phyloP scores from a whole-genome alignment of 2,113 vertebrate genomes.

The Pseudorasbora parva region DNA sequence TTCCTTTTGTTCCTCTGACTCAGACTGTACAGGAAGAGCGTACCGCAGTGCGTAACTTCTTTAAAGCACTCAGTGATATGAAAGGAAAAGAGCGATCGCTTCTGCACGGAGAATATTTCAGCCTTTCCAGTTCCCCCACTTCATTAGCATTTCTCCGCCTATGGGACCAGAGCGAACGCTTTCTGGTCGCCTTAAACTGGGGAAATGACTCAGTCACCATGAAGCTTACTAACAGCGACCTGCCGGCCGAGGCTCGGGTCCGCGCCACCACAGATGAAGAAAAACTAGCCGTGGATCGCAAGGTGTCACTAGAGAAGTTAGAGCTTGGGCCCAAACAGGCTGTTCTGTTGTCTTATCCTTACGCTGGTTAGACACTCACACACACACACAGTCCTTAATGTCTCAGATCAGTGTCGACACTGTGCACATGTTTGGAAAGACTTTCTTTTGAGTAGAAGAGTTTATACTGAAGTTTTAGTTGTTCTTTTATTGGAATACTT shows the following conservation, averaged over 20 bases:
- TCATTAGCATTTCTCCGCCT: conserved; percentile 77
- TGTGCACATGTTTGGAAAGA: conserved; percentile 4
- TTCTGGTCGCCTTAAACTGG: conserved; percentile 82
- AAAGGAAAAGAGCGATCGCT: conserved; percentile 85
- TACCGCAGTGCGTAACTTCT: conserved; percentile 66
- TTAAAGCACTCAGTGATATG: conserved; percentile 79
- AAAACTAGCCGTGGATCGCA: not conserved
- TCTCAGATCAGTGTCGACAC: not conserved
- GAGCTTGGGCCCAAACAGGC: conserved; percentile 69
- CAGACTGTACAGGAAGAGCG: conserved; percentile 48
- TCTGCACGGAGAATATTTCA: conserved; percentile 78
- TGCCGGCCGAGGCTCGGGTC: conserved; percentile 69
- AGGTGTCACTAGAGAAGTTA: conserved; percentile 65
- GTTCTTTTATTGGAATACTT: not conserved
- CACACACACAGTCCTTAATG: not conserved
- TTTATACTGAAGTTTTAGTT: not conserved
- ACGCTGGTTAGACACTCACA: conserved; percentile 36
- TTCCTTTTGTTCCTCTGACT: not conserved
- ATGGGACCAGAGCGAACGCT: conserved; percentile 90
- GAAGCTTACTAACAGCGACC: not conserved
- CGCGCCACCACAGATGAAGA: conserved; percentile 69
- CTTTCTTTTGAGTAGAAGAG: not conserved
- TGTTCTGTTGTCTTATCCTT: conserved; percentile 79
- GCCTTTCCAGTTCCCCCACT: conserved; percentile 4
- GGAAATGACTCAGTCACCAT: not conserved